A percentile compares a stretch with the other conserved stretches of the same genome.
Conservation (phyloP, 64 coral and sea anemone genomes). For the Orbicella faveolata region DNA sequence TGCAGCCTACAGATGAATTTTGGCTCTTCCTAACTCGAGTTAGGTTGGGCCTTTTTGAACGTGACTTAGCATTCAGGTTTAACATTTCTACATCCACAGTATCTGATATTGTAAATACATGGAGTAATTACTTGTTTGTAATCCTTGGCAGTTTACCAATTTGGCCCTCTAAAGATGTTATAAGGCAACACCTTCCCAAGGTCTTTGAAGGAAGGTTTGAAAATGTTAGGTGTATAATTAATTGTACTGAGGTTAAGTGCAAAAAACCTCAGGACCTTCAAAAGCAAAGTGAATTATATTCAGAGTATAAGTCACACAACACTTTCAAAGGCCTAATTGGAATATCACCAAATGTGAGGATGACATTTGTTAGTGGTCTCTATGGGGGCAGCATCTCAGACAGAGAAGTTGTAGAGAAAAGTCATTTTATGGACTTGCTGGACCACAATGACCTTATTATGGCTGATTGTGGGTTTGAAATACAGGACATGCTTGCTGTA, state of each 20-base stretch:
- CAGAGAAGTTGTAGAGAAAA: slow-evolving; percentile 19
- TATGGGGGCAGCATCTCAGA: slow-evolving; percentile 55
- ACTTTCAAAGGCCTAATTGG: slow-evolving; percentile 56
- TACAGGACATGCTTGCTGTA: not conserved
- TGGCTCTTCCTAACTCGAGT: slow-evolving; percentile 29
- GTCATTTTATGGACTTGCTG: slow-evolving; percentile 35
- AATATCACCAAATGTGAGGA: slow-evolving; percentile 52
- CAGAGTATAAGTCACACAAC: slow-evolving; percentile 63
- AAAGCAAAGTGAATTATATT: slow-evolving; percentile 56
- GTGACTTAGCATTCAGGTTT: not conserved
- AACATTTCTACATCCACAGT: slow-evolving; percentile 41
- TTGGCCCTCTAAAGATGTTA: slow-evolving; percentile 12
- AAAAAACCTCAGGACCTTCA: slow-evolving; percentile 34
- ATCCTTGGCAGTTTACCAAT: slow-evolving; percentile 14
- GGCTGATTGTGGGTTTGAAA: not conserved
- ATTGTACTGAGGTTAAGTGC: slow-evolving; percentile 63
- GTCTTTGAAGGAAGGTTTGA: slow-evolving; percentile 58
- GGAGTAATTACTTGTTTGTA: slow-evolving; percentile 41
- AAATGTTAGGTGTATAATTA: slow-evolving; percentile 44
- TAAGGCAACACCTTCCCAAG: slow-evolving; percentile 42
- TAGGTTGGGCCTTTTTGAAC: too few relatives aligned
- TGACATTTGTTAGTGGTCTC: slow-evolving; percentile 67
- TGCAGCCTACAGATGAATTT: slow-evolving; percentile 46
- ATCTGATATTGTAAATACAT: slow-evolving; percentile 44
- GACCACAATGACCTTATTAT: slow-evolving; percentile 19